A percentile compares a stretch with the other conserved stretches of the same genome.
Conservation (phyloP, 2,797 vertebrate genomes). For the Anguilla anguilla region DNA sequence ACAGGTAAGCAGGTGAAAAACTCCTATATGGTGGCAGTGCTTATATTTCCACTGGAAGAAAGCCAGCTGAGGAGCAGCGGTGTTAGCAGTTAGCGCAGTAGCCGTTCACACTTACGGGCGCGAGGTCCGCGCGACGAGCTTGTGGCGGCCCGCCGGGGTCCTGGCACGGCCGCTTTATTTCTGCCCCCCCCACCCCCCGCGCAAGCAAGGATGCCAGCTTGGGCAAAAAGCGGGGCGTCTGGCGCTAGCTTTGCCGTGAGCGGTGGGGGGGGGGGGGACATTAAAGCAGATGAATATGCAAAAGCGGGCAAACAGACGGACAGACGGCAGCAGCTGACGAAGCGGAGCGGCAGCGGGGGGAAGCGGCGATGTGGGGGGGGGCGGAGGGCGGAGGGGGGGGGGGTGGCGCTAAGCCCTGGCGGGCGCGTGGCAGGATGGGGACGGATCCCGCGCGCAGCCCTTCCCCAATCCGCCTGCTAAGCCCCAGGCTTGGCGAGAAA, state of each 20-base stretch:
- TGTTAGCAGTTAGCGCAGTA: neutral
- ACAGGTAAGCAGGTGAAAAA: neutral
- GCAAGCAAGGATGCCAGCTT: conserved; percentile 45
- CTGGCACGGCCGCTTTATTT: conserved; percentile 54
- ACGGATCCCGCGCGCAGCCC: neutral
- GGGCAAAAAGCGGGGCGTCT: conserved; percentile 44
- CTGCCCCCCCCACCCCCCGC: conserved; percentile 32
- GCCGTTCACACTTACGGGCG: neutral
- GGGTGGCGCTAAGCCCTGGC: neutral
- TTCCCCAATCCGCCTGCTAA: neutral
- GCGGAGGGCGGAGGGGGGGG: neutral
- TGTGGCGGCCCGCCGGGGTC: neutral
- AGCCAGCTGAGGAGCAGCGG: neutral
- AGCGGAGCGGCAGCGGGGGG: conserved; percentile 16
- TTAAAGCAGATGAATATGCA: conserved; percentile 8
- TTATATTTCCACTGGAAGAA: neutral
- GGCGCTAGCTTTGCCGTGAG: conserved; percentile 57
- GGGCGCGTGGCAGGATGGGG: neutral
- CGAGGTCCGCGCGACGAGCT: neutral
- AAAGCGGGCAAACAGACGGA: conserved; percentile 20
- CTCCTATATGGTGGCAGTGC: neutral
- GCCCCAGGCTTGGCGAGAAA: neutral
- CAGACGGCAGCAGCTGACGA: conserved; percentile 24
- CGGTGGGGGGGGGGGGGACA: conserved; percentile 50
- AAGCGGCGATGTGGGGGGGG: neutral